Conservation (phyloP, 2,888 invertebrate genomes). For the Tetragnatha montana region DNA sequence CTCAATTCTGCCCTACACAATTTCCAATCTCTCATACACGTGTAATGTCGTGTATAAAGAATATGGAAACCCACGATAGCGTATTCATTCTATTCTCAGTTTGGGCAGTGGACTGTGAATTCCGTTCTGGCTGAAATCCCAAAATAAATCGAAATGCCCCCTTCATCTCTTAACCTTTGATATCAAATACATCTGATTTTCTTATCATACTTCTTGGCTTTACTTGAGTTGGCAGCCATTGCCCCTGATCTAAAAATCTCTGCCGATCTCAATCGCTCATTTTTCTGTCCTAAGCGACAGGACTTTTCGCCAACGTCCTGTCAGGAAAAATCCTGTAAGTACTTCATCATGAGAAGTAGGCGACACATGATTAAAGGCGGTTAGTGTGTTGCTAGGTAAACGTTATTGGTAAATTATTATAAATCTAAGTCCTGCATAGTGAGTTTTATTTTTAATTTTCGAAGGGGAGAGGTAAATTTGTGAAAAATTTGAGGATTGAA, state of each 20-base stretch:
- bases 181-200: neutral
- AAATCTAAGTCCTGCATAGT: too few species aligned
- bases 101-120: neutral
- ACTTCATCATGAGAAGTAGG: neutral
- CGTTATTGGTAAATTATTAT: too few species aligned
- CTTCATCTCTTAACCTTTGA: neutral
- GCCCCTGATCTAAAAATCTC: constrained; percentile 15
- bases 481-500: too few species aligned
- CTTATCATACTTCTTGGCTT: neutral
- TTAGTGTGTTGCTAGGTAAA: neutral
- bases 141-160: neutral
- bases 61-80: neutral
- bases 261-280: neutral
- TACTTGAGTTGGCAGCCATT: neutral
- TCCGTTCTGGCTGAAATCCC: neutral
- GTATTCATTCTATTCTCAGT: neutral
- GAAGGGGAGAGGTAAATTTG: too few species aligned
- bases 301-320: neutral
- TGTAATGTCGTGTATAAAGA: neutral
- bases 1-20: neutral
- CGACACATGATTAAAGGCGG: neutral
- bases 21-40: neutral
- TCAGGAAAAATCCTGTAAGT: neutral
- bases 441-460: too few species aligned
- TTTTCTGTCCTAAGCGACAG: neutral